Evolutionary conservation across 2,888 invertebrate species (phyloP), one percentile per base, ranked within the genome.

Genomic region (Eurytoma adleriae): DNA sequence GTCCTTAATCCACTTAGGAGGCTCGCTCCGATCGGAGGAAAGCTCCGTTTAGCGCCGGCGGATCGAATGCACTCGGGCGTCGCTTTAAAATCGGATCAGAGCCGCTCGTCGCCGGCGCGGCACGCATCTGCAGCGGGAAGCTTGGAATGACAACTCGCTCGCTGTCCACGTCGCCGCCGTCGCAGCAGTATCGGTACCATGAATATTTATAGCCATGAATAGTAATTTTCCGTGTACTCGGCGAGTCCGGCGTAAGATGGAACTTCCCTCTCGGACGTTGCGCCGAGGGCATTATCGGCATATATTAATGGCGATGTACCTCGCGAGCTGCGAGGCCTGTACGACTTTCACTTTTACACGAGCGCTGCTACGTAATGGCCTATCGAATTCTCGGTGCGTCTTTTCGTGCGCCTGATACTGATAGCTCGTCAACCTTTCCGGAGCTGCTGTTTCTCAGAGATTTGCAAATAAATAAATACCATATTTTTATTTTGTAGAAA

Each of bases 161-260:
- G 24, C 1, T 48, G 16, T 52, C 24, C 16, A 73, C 56, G 12
- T n/a, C 18, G 50, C 13, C 66, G 56, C 57, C n/a, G n/a, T 50
- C 10, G 27, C 62, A n/a, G 5, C 24, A 48, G 40, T 0, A 24
- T 57, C 50, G 59, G 24, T 7, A 40, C 18, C 30, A 72, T 79
- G 79, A 74, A 75, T 79, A 75, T 79, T 77, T 80, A 80, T 77
- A 54, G 77, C 62, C 30, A 76, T 80, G 76, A 77, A 73, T 73
- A 62, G 70, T 69, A 59, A 79, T 79, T 75, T 79, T 70, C 54
- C 59, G 56, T 67, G 52, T 52, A 14, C 61, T 27, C 16, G 72
- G 7, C 71, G 50, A 20, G 16, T 54, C 20, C 20, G 69, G 14
- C 59, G 59, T 61, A 74, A 70, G 74, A 74, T 78, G 70, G 76